Evolutionary conservation across 2,797 vertebrate genomes (phyloP), one percentile per base, ranked within the genome.

Genomic region (Artibeus jamaicensis): DNA sequence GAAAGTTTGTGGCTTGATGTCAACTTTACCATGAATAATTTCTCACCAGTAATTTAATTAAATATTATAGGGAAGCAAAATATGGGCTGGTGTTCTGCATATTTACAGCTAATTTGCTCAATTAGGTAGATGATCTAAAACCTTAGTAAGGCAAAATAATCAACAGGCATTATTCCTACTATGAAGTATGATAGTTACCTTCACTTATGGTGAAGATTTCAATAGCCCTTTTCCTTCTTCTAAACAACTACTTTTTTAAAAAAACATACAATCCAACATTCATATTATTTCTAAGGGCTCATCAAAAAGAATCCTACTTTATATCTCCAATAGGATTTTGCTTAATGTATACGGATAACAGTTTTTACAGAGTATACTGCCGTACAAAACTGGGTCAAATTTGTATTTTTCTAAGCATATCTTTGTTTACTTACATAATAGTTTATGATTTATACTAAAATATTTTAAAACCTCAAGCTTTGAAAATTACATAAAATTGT

Each of bases 71-170:
- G 29, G 11, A 84, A 74, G 44, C 83, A 32, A 85, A 96, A 96
- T 82, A 86, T 67, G 42, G 6, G 9, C 50, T 92, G 16, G 19
- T 39, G 86, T 82, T 92, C 70, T 77, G 34, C 68, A 96, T 95
- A 82, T 86, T 95, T 94, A 93, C 73, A 86, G n/a, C 53, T 79
- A 89, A 67, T 94, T 90, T 89, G 12, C 67, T 83, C 71, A 92
- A 87, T 82, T 91, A 91, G 9, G 10, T 91, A 93, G n/a, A 19
- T 89, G 21, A 2, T 84, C 37, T 89, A 78, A 86, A 94, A 91
- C 76, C 76, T 97, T 70, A 94, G 42, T 18, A 88, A 77, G 22
- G 70, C 62, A 93, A 89, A 78, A 76, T 83, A 65, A 93, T 55
- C 59, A 83, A 91, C 48, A 88, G 89, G 59, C 19, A 26, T 86